Evolutionary conservation across 2,888 invertebrate species (phyloP), one percentile per base, ranked within the genome.

Genomic region (Cosmia pyralina): DNA sequence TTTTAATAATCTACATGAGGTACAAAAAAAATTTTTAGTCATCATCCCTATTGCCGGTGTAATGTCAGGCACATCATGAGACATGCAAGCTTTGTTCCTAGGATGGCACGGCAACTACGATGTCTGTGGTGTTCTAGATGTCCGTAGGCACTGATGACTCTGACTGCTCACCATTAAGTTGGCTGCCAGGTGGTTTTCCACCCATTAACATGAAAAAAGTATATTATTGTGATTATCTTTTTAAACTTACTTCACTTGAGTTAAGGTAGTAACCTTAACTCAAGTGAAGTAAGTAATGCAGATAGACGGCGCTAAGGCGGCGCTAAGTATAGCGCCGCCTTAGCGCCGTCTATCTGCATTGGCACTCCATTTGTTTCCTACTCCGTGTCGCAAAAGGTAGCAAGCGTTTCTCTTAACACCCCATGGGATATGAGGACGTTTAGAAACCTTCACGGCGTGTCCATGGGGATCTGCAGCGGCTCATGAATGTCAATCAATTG

Each of bases 401-500:
- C 66, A 46, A 74, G 38, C 75, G 57, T 82, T 81, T 78, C 73
- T 72, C 74, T 69, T 50, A 19, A 28, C n/a, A n/a, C 66, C 84
- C 70, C 69, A 17, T 34, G 83, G 80, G 83, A 69, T 38, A 55
- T n/a, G 55, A 58, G 75, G 77, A 80, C 81, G 72, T 83, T 77
- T 78, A 81, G 77, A 77, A 83, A 77, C 81, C 83, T 75, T 81
- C 72, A 75, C 66, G 52, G 44, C 38, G 38, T 41, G 55, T 60
- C 80, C 58, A 38, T 41, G 52, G 73, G 63, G 75, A 76, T 44
- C 53, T 15, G 60, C 69, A 78, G 72, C 64, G 48, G 67, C 62
- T 81, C 81, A 80, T 85, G 86, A 86, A 86, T 86, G 81, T 85
- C 86, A 86, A 86, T 86, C 86, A 83, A 81, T 67, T 50, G 72